Percentiles rank a stretch among this genome's conserved stretches.
Evolutionary conservation across 2,113 vertebrate genomes (phyloP).

Genomic region (Pycnonotus jocosus): DNA sequence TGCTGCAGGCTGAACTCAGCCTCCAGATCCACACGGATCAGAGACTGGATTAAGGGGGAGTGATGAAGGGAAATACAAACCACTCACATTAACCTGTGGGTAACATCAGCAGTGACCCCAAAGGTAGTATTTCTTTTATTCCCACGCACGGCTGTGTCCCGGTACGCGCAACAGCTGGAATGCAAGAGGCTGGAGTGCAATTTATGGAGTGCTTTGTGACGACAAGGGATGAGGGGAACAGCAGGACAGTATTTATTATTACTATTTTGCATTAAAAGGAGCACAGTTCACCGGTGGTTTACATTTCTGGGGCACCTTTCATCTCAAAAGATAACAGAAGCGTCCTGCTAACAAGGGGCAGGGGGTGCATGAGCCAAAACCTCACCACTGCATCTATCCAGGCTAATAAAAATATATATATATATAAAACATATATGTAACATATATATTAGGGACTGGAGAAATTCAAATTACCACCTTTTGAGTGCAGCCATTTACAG

Average conservation of each 20-base stretch:
- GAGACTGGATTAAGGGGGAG: background rate
- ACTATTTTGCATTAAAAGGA: background rate
- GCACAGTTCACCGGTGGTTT: background rate
- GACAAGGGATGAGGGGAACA: background rate
- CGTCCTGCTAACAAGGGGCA: background rate
- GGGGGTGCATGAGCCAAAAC: background rate
- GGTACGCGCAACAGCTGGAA: background rate
- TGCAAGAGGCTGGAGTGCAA: background rate
- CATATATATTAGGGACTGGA: background rate
- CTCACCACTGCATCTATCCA: background rate
- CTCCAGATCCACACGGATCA: background rate
- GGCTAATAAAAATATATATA: background rate
- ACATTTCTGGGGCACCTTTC: slow-evolving; percentile 1
- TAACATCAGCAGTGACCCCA: background rate
- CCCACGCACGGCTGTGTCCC: background rate
- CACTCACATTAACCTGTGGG: background rate
- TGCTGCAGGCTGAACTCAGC: background rate
- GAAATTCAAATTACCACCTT: background rate
- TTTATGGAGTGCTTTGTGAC: slow-evolving; percentile 50
- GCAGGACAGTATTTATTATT: background rate
- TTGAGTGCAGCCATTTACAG: background rate
- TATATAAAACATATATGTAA: background rate
- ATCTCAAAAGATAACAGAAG: slow-evolving; percentile 2
- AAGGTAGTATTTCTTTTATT: background rate
- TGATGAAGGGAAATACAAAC: background rate